phyloP scores from a whole-genome alignment of 2,113 vertebrate genomes.

The Ondatra zibethicus region DNA sequence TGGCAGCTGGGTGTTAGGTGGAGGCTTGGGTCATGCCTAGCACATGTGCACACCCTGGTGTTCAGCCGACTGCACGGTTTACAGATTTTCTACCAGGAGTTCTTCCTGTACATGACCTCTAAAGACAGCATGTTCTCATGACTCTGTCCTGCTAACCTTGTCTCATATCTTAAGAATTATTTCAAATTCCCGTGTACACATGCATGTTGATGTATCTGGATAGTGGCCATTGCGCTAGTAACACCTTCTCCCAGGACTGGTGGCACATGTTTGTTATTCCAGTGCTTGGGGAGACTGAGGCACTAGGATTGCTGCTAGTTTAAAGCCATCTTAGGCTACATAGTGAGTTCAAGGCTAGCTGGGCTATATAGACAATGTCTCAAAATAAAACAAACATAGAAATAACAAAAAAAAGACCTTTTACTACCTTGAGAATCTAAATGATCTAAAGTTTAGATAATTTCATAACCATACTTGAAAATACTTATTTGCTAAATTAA shows the following conservation, averaged over 20 bases:
- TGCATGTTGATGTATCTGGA: neutral
- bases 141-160: neutral
- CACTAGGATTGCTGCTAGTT: neutral
- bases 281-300: too few species aligned
- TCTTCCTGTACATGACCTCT: neutral
- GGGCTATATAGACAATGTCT: neutral
- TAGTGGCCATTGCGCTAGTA: neutral
- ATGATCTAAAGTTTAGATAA: neutral
- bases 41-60: neutral
- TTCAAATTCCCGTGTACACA: neutral
- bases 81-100: neutral
- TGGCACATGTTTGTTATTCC: neutral
- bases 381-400: neutral
- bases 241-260: constrained; percentile 7
- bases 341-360: neutral
- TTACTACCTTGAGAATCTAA: neutral
- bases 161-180: neutral
- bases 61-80: neutral
- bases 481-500: constrained; percentile 45
- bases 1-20: neutral
- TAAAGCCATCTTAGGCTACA: neutral
- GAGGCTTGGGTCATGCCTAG: neutral
- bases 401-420: neutral
- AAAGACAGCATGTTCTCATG: neutral
- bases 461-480: constrained; percentile 47